These are phyloP conservation scores for Turritopsis dohrnii DNA, from an alignment of 30 jellyfish, hydroid and myxozoan species.

Conservation along the genomic window DNA sequence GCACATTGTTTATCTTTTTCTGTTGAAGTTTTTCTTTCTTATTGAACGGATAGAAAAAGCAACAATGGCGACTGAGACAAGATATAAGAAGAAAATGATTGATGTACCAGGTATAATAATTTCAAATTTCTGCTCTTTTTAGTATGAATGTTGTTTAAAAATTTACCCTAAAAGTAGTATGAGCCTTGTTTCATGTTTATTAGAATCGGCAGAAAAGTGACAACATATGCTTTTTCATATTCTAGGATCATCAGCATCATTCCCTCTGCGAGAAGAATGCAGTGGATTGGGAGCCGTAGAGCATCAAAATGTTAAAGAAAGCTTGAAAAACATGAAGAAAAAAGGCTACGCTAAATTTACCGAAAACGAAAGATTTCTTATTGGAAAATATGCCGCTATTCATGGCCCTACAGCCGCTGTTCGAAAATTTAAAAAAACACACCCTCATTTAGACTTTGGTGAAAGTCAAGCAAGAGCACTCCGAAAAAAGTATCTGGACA, in stretches of 20 bases:
- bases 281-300: slow-evolving; percentile 9
- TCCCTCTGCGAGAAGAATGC: slow-evolving; percentile 5
- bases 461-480: not conserved
- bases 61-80: slow-evolving; percentile 8
- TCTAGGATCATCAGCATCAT: slow-evolving; percentile 5
- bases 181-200: not conserved
- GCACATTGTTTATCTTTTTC: not conserved
- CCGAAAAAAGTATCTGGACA: slow-evolving; percentile 3
- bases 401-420: slow-evolving; percentile 26
- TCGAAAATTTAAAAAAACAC: slow-evolving; percentile 9
- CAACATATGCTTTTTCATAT: not conserved
- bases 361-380: slow-evolving; percentile 14
- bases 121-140: not conserved
- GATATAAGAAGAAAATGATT: slow-evolving; percentile 7
- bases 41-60: not conserved
- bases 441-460: slow-evolving; percentile 12
- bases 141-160: not conserved
- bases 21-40: not conserved
- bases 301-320: slow-evolving; percentile 9
- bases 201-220: not conserved
- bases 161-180: not conserved
- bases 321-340: slow-evolving; percentile 10
- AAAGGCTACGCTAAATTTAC: slow-evolving; percentile 2
- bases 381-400: slow-evolving; percentile 28
- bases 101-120: slow-evolving; percentile 6